Conservation (phyloP, 1,140 invertebrate species). For the Zaprionus camerounensis region DNA sequence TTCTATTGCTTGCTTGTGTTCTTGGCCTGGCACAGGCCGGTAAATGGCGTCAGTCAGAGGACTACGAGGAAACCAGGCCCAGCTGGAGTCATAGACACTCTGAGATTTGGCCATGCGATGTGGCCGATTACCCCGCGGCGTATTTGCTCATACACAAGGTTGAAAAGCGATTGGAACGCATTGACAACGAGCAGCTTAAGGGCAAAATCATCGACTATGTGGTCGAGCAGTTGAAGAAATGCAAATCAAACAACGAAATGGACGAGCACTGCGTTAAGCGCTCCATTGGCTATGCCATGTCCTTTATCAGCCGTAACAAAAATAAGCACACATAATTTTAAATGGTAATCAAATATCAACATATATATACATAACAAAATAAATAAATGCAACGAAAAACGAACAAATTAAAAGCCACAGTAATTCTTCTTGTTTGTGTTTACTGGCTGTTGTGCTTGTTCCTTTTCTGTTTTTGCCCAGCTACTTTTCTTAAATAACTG, state of each 20-base stretch:
- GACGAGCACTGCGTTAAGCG: slow-evolving; percentile 57
- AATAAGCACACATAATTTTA: slow-evolving; percentile 4
- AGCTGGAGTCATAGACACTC: slow-evolving; percentile 44
- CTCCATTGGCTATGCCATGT: slow-evolving; percentile 59
- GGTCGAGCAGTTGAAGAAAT: slow-evolving; percentile 32
- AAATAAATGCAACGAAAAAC: slow-evolving; percentile 29
- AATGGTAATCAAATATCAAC: slow-evolving; percentile 21
- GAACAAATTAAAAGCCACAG: slow-evolving; percentile 2
- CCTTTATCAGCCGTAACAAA: slow-evolving; percentile 49
- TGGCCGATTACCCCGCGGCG: slow-evolving; percentile 45
- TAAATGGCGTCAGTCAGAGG: slow-evolving; percentile 25
- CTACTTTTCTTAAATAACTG: slow-evolving; percentile 51
- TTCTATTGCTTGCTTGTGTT: slow-evolving; percentile 34
- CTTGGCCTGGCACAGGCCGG: slow-evolving; percentile 32
- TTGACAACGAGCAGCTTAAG: slow-evolving; percentile 23
- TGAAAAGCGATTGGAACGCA: slow-evolving; percentile 52
- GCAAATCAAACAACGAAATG: slow-evolving; percentile 47
- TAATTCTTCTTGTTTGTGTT: not conserved
- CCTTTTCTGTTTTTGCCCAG: slow-evolving; percentile 36
- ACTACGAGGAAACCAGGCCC: slow-evolving; percentile 25
- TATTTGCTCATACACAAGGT: slow-evolving; percentile 61
- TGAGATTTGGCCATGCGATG: slow-evolving; percentile 53
- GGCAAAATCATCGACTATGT: slow-evolving; percentile 40
- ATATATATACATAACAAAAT: slow-evolving; percentile 26
- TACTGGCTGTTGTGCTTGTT: not conserved